Base-by-base conservation (phyloP, 1,140 invertebrate genomes). In the Nautilus pompilius region DNA sequence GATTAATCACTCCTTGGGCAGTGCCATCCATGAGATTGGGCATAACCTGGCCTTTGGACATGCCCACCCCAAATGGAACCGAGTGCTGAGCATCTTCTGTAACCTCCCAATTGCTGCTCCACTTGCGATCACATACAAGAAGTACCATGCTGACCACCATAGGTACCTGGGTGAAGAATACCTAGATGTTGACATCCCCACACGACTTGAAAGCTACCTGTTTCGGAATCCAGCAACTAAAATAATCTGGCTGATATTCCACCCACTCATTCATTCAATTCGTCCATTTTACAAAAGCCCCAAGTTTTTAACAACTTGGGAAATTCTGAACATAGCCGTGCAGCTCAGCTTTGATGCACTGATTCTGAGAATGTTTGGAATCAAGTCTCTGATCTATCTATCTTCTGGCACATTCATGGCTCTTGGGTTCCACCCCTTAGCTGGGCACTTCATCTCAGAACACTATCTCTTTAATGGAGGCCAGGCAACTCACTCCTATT, bases 381-480 rank as follows among this genome's bases (percentile, higher is more conserved):
- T 89, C 82, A 86, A 79, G 59, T 64, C 93, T 0, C 70, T 99
- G 15, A 84, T 88, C 0, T 99, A 99, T 81, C 84, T 99, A 53
- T 73, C 96, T 13, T 82, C 87, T 30, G 95, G 96, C 13, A 93
- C 93, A 17, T 71, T 98, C 6, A 84, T 99, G 82, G 93, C 93
- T 1, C 94, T 99, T 90, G 97, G 97, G 0, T 65, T 97, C 5
- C 97, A 99, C 87, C 97, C 97, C 5, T 92, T 98, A 6, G 95
- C 97, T 34, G 97, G 94, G 0, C 97, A 99, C 82, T 99, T 99
- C 76, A 92, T 99, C 74, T 96, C 96, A 0, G 97, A 99, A 76
- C 97, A 99, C 85, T 99, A 99, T 81, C 96, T 98, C 90, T 99
- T 97, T 79, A 93, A 95, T 81, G 94, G 93, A 5, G 95, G 94